Evolutionary conservation across 1,140 invertebrate genomes (phyloP), one percentile per base, ranked within the genome.

Genomic region (Formica selysi): DNA sequence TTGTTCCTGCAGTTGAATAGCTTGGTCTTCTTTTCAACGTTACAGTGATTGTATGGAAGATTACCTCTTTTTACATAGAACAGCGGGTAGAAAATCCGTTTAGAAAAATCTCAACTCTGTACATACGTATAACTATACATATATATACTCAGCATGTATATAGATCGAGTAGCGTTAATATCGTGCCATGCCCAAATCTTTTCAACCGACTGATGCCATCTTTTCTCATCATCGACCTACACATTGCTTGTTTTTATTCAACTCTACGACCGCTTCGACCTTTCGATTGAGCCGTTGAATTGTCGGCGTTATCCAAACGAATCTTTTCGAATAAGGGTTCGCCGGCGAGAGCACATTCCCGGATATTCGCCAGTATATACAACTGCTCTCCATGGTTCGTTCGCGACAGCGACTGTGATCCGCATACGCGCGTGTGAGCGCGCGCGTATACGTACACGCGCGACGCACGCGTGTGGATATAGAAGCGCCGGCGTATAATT

Each of bases 401-500:
- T 68, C 61, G 48, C 51, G 78, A 57, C 54, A 74, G 78, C 85
- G 86, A 90, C 89, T 84, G 76, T 76, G 88, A 90, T 84, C 68
- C 73, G 36, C 29, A 32, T 76, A 76, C 51, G n/a, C n/a, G 19
- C 10, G 71, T 57, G 16, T n/a, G 4, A 48, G 7, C 44, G 22
- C 3, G 48, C 29, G 26, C 64, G 68, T 87, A 80, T 76, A 74
- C 51, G 38, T 13, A 38, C 70, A 67, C 22, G 54, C 10, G 44
- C 61, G 44, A 68, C 74, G 71, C 74, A 85, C 74, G 80, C 85
- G 54, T 86, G 64, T 86, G 67, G 88, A 86, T 92, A 81, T 89
- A 91, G 90, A 91, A 91, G 78, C 86, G 84, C 70, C 79, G 84
- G 83, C 90, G 89, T 94, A 92, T 93, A 93, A 93, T 93, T 93